Evolutionary conservation across 2,113 vertebrate genomes (phyloP).

Genomic region (Rhineura floridana): DNA sequence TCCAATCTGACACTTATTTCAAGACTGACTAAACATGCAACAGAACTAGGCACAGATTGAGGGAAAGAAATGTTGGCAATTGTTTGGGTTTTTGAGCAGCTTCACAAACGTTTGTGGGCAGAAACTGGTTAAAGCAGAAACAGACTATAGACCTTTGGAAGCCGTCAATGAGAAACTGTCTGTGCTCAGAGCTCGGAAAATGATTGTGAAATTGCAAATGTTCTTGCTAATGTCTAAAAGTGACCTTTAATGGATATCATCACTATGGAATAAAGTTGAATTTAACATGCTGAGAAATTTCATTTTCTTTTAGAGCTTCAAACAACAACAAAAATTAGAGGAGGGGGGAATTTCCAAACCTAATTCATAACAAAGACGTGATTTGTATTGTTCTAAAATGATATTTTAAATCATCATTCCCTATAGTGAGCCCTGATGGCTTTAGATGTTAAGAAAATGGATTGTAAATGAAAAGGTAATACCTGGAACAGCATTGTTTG

Average conservation of each 20-base stretch:
- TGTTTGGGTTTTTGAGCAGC: constrained; percentile 15
- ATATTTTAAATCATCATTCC: background rate
- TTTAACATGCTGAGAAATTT: background rate
- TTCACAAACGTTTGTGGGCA: constrained; percentile 37
- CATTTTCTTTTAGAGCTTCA: background rate
- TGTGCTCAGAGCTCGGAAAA: constrained; percentile 18
- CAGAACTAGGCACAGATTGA: background rate
- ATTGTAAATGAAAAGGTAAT: background rate
- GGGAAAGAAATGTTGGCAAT: background rate
- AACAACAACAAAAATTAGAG: background rate
- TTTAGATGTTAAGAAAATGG: background rate
- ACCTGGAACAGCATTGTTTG: background rate
- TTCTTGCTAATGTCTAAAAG: constrained; percentile 3
- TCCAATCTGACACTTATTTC: constrained; percentile 10
- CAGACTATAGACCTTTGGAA: constrained; percentile 38
- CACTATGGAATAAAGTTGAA: background rate
- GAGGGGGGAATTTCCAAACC: background rate
- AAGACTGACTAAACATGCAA: background rate
- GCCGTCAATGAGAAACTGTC: constrained; percentile 22
- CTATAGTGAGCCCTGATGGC: background rate
- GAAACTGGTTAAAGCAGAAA: constrained; percentile 34
- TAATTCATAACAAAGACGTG: background rate
- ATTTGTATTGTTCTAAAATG: background rate
- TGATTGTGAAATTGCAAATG: constrained; percentile 23
- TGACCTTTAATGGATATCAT: constrained; percentile 25